phyloP scores from a whole-genome alignment of 1,140 invertebrate genomes.

The Scaptomyza graminum region DNA sequence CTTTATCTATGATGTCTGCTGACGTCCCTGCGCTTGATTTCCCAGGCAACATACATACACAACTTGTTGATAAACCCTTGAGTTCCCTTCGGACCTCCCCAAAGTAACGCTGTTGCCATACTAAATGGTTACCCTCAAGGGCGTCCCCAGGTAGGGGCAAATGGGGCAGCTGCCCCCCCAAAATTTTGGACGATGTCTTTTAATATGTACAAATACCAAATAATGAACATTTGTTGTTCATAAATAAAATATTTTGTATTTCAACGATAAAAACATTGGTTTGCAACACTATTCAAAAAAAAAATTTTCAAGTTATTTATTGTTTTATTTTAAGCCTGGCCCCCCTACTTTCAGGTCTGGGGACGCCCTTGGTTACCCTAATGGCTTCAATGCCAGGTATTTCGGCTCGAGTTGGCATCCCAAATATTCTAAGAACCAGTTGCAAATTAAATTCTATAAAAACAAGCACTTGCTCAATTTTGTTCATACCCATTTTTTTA shows the following conservation, averaged over 20 bases:
- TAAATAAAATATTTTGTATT: too few relatives aligned
- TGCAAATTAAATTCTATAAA: constrained; percentile 35
- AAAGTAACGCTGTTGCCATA: constrained; percentile 28
- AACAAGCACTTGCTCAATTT: constrained; percentile 7
- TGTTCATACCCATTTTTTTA: constrained; percentile 3
- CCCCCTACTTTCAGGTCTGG: too few relatives aligned
- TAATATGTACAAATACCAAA: too few relatives aligned
- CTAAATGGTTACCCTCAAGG: constrained; percentile 29
- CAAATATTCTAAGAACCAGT: constrained; percentile 57
- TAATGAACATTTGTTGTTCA: too few relatives aligned
- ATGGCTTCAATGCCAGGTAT: constrained; percentile 1
- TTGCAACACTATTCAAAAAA: too few relatives aligned
- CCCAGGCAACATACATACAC: constrained; percentile 49
- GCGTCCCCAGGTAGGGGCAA: too few relatives aligned
- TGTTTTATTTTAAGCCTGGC: too few relatives aligned
- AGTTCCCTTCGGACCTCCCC: constrained; percentile 15
- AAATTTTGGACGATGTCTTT: too few relatives aligned
- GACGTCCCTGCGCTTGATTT: constrained; percentile 53
- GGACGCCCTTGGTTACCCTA: too few relatives aligned
- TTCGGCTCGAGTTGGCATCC: constrained; percentile 65
- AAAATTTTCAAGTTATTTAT: too few relatives aligned
- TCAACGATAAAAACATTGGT: too few relatives aligned
- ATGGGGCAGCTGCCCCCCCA: too few relatives aligned
- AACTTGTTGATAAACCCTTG: constrained; percentile 23
- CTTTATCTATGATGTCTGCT: constrained; percentile 67